These are phyloP conservation scores for Ellobium chinense DNA, from an alignment of 2,888 invertebrate genomes.

Conservation along the genomic window DNA sequence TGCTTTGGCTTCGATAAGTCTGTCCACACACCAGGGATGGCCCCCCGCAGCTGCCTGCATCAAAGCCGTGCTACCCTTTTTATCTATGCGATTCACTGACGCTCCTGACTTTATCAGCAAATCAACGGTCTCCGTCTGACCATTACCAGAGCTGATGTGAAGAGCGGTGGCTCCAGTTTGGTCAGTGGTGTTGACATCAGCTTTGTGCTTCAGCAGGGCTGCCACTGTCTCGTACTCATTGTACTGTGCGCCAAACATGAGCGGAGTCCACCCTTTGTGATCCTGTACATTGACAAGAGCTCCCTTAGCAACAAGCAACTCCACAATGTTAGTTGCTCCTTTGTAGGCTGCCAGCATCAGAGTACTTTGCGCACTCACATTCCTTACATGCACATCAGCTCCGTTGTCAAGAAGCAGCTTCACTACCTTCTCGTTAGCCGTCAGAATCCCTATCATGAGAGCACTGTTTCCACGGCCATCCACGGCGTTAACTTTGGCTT, in stretches of 20 bases:
- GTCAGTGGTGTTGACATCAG: slow-evolving; percentile 33
- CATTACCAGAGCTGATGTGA: slow-evolving; percentile 40
- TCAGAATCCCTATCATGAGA: slow-evolving; percentile 32
- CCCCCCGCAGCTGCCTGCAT: slow-evolving; percentile 14
- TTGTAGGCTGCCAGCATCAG: slow-evolving; percentile 44
- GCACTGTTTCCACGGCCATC: slow-evolving; percentile 39
- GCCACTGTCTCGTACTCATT: slow-evolving; percentile 17
- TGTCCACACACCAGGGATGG: neutral
- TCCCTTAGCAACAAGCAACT: slow-evolving; percentile 27
- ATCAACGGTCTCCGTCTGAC: slow-evolving; percentile 33
- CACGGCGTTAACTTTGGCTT: slow-evolving; percentile 33
- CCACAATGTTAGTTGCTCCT: slow-evolving; percentile 32
- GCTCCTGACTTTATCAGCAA: slow-evolving; percentile 59
- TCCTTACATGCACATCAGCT: slow-evolving; percentile 54
- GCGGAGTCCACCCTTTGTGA: slow-evolving; percentile 37
- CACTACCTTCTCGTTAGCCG: slow-evolving; percentile 58
- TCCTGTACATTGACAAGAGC: slow-evolving; percentile 31
- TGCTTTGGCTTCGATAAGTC: slow-evolving; percentile 13
- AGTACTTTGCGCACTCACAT: slow-evolving; percentile 44
- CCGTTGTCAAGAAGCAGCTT: slow-evolving; percentile 56
- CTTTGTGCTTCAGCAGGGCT: slow-evolving; percentile 13
- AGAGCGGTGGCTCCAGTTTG: slow-evolving; percentile 32
- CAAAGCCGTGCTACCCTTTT: slow-evolving; percentile 60
- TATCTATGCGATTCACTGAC: slow-evolving; percentile 61
- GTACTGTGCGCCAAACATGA: slow-evolving; percentile 43